phyloP scores from a whole-genome alignment of 1,140 invertebrate species.

The Zelostemma sp. region DNA sequence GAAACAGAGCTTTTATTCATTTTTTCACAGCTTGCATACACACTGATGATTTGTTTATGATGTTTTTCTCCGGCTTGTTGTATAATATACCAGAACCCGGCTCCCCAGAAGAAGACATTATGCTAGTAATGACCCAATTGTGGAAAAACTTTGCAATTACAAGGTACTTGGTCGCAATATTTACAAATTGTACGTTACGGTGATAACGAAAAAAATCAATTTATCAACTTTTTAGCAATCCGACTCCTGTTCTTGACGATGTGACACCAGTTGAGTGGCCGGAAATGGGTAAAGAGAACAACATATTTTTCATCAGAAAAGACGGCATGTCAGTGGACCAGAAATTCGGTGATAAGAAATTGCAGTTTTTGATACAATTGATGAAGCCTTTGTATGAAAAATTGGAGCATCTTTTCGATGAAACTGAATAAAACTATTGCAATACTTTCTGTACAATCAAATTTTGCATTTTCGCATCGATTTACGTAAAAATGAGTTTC shows the following conservation, averaged over 20 bases:
- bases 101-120: not conserved
- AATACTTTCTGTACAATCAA: too few species aligned
- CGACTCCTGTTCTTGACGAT: not conserved
- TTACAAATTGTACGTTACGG: not conserved
- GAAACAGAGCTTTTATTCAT: not conserved
- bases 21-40: not conserved
- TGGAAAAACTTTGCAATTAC: not conserved
- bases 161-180: too few species aligned
- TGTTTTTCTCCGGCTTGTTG: not conserved
- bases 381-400: too few species aligned
- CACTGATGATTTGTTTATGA: not conserved
- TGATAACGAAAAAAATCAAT: not conserved
- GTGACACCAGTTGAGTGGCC: not conserved
- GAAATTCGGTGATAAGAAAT: too few species aligned
- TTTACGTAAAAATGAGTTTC: too few species aligned
- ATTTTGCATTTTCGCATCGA: too few species aligned
- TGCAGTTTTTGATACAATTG: too few species aligned
- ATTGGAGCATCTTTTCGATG: too few species aligned
- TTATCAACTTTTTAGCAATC: not conserved
- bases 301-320: too few species aligned
- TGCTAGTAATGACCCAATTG: not conserved
- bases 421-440: too few species aligned
- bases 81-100: not conserved
- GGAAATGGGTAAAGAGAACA: too few species aligned
- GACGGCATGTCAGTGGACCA: too few species aligned